phyloP scores from a whole-genome alignment of 2,797 vertebrate species.

The Sebastes diaconus region DNA sequence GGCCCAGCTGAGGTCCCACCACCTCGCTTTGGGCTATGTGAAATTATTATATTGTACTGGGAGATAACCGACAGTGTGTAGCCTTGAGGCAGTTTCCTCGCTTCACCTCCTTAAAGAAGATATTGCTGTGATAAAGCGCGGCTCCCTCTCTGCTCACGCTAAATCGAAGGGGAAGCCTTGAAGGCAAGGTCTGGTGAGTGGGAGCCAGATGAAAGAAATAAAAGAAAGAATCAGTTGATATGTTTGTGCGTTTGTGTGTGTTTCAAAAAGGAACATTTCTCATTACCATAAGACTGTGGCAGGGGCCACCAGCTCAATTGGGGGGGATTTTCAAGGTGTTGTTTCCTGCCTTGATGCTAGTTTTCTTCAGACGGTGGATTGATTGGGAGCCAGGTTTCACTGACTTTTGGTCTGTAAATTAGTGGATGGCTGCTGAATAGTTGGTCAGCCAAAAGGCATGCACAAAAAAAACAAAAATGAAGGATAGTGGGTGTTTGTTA shows the following conservation, averaged over 20 bases:
- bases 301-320: slow-evolving; percentile 36
- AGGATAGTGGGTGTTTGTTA: slow-evolving; percentile 33
- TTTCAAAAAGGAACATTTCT: slow-evolving; percentile 54
- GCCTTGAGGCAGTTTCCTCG: slow-evolving; percentile 77
- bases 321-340: slow-evolving; percentile 20
- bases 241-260: slow-evolving; percentile 60
- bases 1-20: slow-evolving; percentile 69
- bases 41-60: slow-evolving; percentile 78
- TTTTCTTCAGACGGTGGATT: slow-evolving; percentile 39
- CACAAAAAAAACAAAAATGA: neutral
- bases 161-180: slow-evolving; percentile 75
- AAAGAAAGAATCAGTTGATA: slow-evolving; percentile 51
- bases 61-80: slow-evolving; percentile 79
- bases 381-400: slow-evolving; percentile 49
- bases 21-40: slow-evolving; percentile 72
- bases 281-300: slow-evolving; percentile 48
- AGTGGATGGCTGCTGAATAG: slow-evolving; percentile 35
- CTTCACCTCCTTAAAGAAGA: slow-evolving; percentile 79
- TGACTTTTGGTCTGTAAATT: slow-evolving; percentile 46
- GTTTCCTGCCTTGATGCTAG: slow-evolving; percentile 37
- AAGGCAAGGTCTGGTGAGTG: slow-evolving; percentile 72
- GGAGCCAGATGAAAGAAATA: slow-evolving; percentile 71
- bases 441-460: slow-evolving; percentile 29
- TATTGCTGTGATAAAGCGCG: slow-evolving; percentile 76
- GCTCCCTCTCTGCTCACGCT: slow-evolving; percentile 59